These are phyloP conservation scores for Busseola fusca DNA, from an alignment of 2,888 invertebrate genomes.

Conservation along the genomic window DNA sequence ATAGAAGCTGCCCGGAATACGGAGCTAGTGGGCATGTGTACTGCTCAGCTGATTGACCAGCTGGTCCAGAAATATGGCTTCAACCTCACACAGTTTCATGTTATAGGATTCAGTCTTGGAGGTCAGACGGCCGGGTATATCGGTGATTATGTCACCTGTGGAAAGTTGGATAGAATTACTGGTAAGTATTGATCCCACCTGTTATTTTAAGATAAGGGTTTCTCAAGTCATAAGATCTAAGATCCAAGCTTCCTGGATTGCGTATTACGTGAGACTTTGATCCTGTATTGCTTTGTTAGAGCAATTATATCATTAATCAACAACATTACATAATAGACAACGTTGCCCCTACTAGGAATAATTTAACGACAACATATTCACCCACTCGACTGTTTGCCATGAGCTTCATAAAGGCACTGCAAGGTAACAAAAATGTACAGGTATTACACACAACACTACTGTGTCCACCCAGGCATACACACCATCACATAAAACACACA, in stretches of 20 bases:
- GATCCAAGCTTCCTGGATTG: neutral
- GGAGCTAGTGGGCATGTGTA: conserved; percentile 89
- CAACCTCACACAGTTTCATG: conserved; percentile 84
- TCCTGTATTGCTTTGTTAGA: conserved; percentile 2
- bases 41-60: conserved; percentile 88
- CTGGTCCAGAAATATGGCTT: conserved; percentile 82
- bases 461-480: too few relatives aligned
- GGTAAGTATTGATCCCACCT: conserved; percentile 73
- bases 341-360: neutral
- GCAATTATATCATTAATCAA: neutral
- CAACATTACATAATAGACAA: neutral
- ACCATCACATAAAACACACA: neutral
- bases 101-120: conserved; percentile 91
- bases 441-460: neutral
- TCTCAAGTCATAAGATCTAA: neutral
- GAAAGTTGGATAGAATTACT: conserved; percentile 86
- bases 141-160: conserved; percentile 81
- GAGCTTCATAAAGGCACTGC: neutral
- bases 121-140: conserved; percentile 89
- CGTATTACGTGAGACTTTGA: neutral
- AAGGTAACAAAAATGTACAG: neutral
- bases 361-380: neutral
- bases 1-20: conserved; percentile 88
- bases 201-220: neutral
- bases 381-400: conserved; percentile 6